Percentiles rank a stretch among this genome's conserved stretches.
phyloP scores from a whole-genome alignment of 2,113 vertebrate genomes.

The Mola mola region DNA sequence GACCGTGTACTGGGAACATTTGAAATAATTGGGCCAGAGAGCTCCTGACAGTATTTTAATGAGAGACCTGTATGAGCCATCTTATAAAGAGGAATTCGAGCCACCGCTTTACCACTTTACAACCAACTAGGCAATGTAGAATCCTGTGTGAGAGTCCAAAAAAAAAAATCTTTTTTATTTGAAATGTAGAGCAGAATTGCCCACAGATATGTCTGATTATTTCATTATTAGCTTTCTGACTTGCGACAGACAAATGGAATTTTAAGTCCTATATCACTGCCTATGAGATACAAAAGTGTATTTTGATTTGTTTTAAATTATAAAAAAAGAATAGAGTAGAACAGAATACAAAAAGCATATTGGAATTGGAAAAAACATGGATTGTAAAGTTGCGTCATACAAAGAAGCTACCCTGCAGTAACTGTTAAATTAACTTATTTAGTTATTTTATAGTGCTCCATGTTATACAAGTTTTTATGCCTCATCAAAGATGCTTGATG shows the following conservation, averaged over 20 bases:
- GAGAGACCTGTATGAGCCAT: conserved; percentile 6
- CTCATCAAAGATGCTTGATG: too few relatives aligned
- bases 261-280: neutral
- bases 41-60: conserved; percentile 21
- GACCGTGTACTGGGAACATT: conserved; percentile 20
- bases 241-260: neutral
- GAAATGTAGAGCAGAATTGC: conserved; percentile 21
- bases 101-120: conserved; percentile 3
- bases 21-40: conserved; percentile 33
- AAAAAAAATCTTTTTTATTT: conserved; percentile 10
- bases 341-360: too few relatives aligned
- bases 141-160: conserved; percentile 1
- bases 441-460: too few relatives aligned
- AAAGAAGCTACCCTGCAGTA: too few relatives aligned
- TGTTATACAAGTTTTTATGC: too few relatives aligned
- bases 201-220: conserved; percentile 6
- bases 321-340: too few relatives aligned
- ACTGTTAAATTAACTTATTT: too few relatives aligned
- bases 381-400: too few relatives aligned
- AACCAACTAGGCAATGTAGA: conserved; percentile 1
- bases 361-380: too few relatives aligned
- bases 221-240: neutral
- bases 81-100: conserved; percentile 18
- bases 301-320: too few relatives aligned
- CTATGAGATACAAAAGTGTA: neutral